These are phyloP conservation scores for Aphelinus certus DNA, from an alignment of 1,140 invertebrate genomes.

Conservation along the genomic window DNA sequence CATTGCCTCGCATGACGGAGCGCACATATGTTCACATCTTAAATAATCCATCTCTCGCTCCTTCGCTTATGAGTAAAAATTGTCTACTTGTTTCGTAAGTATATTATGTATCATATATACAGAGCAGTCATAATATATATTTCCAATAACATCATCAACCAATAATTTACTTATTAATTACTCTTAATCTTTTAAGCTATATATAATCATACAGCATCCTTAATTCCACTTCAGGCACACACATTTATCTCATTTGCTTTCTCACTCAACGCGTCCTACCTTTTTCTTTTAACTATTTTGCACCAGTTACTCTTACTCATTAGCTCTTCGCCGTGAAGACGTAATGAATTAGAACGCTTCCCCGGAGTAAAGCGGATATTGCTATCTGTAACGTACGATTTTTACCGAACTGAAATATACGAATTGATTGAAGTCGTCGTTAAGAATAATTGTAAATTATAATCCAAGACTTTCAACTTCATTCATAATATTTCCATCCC, in stretches of 20 bases:
- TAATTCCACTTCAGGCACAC: slow-evolving; percentile 34
- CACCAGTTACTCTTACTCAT: slow-evolving; percentile 46
- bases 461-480: no score
- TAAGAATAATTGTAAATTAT: no score
- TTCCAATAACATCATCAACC: slow-evolving; percentile 63
- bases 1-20: slow-evolving; percentile 3
- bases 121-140: slow-evolving; percentile 55
- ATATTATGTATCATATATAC: slow-evolving; percentile 55
- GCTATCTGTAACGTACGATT: no score
- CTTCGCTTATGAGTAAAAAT: slow-evolving; percentile 16
- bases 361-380: no score
- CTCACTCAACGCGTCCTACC: slow-evolving; percentile 39
- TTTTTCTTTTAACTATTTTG: slow-evolving; percentile 27
- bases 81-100: slow-evolving; percentile 35
- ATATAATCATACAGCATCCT: slow-evolving; percentile 27
- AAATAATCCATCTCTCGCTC: neutral
- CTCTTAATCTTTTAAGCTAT: slow-evolving; percentile 40
- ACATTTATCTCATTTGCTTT: slow-evolving; percentile 45
- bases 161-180: slow-evolving; percentile 58
- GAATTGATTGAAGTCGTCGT: no score
- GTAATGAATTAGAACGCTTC: slow-evolving; percentile 39
- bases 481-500: no score
- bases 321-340: slow-evolving; percentile 47
- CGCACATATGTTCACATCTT: slow-evolving; percentile 38
- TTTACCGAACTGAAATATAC: no score